Conservation (phyloP, 2,888 invertebrate genomes). For the Argynnis bischoffii region DNA sequence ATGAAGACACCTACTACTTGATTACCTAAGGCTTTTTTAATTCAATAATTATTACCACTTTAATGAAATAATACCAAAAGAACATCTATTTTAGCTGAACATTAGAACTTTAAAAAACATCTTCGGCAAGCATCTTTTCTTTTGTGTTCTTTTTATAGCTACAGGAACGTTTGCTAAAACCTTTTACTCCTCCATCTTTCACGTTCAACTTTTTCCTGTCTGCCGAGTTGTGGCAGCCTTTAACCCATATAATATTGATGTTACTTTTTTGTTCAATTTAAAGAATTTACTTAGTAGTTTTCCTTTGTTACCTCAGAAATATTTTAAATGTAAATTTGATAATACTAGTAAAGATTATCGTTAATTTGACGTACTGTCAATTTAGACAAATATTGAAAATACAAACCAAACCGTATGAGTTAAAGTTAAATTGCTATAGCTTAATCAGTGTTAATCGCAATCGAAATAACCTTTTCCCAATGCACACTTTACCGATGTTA, state of each 20-base stretch:
- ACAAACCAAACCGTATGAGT: conserved; percentile 8
- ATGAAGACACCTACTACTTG: too few species aligned
- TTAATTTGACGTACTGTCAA: too few species aligned
- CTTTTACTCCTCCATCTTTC: conserved; percentile 17
- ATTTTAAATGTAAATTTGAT: too few species aligned
- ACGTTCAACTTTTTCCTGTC: conserved; percentile 26
- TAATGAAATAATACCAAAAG: too few species aligned
- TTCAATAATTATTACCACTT: too few species aligned
- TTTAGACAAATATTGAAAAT: background rate
- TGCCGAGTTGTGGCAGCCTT: conserved; percentile 30
- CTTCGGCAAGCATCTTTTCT: background rate
- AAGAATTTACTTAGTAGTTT: background rate
- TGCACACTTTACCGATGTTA: conserved; percentile 47
- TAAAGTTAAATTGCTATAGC: conserved; percentile 37
- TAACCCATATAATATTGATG: conserved; percentile 23
- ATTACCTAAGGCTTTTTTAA: too few species aligned
- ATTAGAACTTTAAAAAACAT: too few species aligned
- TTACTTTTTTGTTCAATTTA: conserved; percentile 22
- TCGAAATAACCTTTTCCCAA: conserved; percentile 44
- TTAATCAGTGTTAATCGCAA: conserved; percentile 50
- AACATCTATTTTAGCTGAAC: too few species aligned
- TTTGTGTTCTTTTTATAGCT: background rate
- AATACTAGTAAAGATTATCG: too few species aligned
- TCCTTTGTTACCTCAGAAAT: too few species aligned
- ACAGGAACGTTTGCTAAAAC: conserved; percentile 30